Evolutionary conservation across 2,888 invertebrate species (phyloP).

Genomic region (Platycnemis pennipes): DNA sequence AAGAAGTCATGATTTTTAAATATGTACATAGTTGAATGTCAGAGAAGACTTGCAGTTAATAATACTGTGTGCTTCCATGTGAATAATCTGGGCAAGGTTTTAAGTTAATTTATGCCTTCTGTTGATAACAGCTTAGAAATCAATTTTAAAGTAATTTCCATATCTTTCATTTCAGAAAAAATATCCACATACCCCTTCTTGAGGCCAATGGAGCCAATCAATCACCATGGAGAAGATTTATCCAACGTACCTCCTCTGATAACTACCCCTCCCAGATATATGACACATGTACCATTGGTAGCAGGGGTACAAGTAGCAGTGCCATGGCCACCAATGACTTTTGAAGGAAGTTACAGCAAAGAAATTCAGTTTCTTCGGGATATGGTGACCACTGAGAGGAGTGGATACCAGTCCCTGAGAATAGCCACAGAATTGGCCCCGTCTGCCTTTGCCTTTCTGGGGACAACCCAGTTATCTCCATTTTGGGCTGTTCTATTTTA

Average conservation of each 20-base stretch:
- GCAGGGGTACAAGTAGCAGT: conserved; percentile 85
- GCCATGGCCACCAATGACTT: conserved; percentile 81
- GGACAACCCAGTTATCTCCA: conserved; percentile 88
- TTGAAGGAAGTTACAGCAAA: conserved; percentile 76
- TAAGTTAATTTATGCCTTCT: too few relatives aligned
- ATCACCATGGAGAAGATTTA: conserved; percentile 78
- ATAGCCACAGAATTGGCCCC: conserved; percentile 95
- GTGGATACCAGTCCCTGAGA: conserved; percentile 88
- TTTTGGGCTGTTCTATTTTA: conserved; percentile 95
- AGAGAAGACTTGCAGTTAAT: too few relatives aligned
- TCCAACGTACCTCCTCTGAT: conserved; percentile 79
- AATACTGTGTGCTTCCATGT: too few relatives aligned
- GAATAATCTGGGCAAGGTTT: too few relatives aligned
- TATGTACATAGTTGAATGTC: too few relatives aligned
- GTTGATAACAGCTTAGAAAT: too few relatives aligned
- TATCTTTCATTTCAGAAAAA: conserved; percentile 82
- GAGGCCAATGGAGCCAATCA: conserved; percentile 83
- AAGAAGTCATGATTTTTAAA: too few relatives aligned
- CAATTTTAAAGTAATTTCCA: neutral
- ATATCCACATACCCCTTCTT: conserved; percentile 87
- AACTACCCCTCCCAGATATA: conserved; percentile 84
- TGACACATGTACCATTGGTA: conserved; percentile 86
- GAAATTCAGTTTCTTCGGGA: conserved; percentile 81
- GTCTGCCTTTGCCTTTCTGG: conserved; percentile 89
- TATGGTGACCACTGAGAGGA: conserved; percentile 17